These are phyloP conservation scores for Potamarius usumacintae DNA, from an alignment of 2,113 vertebrate genomes.

Conservation along the genomic window DNA sequence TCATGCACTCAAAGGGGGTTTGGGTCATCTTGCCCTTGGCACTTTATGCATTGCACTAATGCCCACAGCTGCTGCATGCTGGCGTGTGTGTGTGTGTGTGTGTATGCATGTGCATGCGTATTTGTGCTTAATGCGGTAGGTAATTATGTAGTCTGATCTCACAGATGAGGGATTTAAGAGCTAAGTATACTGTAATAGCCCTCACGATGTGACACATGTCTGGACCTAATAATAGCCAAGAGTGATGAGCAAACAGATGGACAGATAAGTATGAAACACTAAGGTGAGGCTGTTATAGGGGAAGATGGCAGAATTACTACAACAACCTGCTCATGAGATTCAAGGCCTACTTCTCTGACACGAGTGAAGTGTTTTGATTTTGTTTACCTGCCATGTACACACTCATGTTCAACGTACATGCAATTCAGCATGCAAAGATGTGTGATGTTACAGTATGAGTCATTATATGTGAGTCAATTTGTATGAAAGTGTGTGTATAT, in stretches of 20 bases:
- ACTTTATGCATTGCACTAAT: conserved; percentile 65
- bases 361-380: neutral
- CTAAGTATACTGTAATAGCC: conserved; percentile 67
- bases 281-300: conserved; percentile 17
- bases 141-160: conserved; percentile 80
- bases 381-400: neutral
- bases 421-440: neutral
- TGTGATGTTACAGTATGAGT: no score
- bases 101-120: conserved; percentile 57
- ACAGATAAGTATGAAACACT: conserved; percentile 43
- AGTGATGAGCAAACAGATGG: conserved; percentile 50
- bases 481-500: neutral
- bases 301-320: neutral
- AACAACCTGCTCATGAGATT: neutral
- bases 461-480: neutral
- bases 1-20: conserved; percentile 18
- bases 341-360: neutral
- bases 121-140: conserved; percentile 71
- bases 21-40: conserved; percentile 53
- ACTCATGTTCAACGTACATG: neutral
- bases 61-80: conserved; percentile 72
- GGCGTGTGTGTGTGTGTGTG: conserved; percentile 55
- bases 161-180: conserved; percentile 72
- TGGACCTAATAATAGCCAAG: conserved; percentile 52
- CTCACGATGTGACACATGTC: conserved; percentile 57